Evolutionary conservation across 2,888 invertebrate genomes (phyloP).

Genomic region (Phoenoteleia sp.): DNA sequence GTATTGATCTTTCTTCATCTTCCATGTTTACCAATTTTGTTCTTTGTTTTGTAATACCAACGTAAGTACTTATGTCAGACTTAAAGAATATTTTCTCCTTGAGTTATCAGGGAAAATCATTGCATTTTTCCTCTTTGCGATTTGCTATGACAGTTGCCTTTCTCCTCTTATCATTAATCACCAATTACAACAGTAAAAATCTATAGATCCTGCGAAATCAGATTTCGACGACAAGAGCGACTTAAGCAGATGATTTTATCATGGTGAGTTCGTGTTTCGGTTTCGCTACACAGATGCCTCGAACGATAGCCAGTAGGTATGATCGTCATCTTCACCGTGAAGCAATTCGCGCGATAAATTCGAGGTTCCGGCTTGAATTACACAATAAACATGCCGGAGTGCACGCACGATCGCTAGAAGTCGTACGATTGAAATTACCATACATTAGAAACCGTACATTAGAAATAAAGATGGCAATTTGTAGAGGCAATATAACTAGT

Average conservation of each 20-base stretch:
- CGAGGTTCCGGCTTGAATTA: constrained; percentile 30
- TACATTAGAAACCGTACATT: too few relatives aligned
- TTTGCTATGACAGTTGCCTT: background rate
- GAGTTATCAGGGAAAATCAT: too few relatives aligned
- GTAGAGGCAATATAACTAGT: background rate
- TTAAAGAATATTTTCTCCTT: too few relatives aligned
- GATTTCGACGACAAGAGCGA: constrained; percentile 1
- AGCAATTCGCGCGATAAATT: constrained; percentile 35
- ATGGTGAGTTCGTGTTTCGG: constrained; percentile 24
- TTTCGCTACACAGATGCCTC: constrained; percentile 2
- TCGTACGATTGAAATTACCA: constrained; percentile 1
- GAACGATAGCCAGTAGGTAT: background rate
- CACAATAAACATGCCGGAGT: constrained; percentile 34
- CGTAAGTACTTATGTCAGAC: too few relatives aligned
- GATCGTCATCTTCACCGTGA: constrained; percentile 29
- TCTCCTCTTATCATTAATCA: constrained; percentile 11
- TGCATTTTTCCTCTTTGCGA: background rate
- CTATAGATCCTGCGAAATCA: constrained; percentile 19
- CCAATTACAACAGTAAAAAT: background rate
- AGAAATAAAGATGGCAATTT: constrained; percentile 23
- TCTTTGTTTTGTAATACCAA: too few relatives aligned
- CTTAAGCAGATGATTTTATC: constrained; percentile 26
- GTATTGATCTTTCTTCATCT: too few relatives aligned
- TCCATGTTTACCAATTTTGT: too few relatives aligned
- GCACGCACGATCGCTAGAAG: background rate